Conservation (phyloP, 2,888 invertebrate species). For the Mesorhabditis belari region DNA sequence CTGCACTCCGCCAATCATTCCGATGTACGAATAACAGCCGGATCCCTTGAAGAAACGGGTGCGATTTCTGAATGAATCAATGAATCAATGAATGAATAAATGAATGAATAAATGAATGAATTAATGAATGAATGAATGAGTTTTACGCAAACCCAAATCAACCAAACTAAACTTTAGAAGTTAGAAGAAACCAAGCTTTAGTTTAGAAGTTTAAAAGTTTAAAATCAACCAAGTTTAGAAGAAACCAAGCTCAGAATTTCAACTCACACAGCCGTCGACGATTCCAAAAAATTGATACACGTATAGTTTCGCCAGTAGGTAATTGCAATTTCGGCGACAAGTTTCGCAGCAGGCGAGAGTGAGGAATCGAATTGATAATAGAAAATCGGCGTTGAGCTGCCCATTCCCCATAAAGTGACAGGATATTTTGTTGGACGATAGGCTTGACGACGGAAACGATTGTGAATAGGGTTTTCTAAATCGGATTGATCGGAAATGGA, state of each 20-base stretch:
- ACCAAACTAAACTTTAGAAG: too few relatives aligned
- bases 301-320: constrained; percentile 42
- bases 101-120: neutral
- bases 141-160: too few relatives aligned
- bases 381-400: too few relatives aligned
- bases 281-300: constrained; percentile 39
- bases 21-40: constrained; percentile 45
- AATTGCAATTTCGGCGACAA: constrained; percentile 25
- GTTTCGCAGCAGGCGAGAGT: constrained; percentile 3
- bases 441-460: neutral
- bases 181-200: too few relatives aligned
- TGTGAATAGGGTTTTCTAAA: too few relatives aligned
- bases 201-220: too few relatives aligned
- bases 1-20: constrained; percentile 35
- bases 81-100: neutral
- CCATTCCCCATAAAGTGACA: neutral
- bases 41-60: constrained; percentile 35
- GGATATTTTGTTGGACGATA: neutral
- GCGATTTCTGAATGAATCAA: constrained; percentile 4
- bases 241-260: neutral
- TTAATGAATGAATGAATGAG: neutral
- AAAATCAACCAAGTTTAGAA: too few relatives aligned
- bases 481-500: too few relatives aligned
- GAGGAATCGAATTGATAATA: neutral
- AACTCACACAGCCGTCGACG: constrained; percentile 13